phyloP scores from a whole-genome alignment of 1,140 invertebrate genomes.

The Amyelois transitella region DNA sequence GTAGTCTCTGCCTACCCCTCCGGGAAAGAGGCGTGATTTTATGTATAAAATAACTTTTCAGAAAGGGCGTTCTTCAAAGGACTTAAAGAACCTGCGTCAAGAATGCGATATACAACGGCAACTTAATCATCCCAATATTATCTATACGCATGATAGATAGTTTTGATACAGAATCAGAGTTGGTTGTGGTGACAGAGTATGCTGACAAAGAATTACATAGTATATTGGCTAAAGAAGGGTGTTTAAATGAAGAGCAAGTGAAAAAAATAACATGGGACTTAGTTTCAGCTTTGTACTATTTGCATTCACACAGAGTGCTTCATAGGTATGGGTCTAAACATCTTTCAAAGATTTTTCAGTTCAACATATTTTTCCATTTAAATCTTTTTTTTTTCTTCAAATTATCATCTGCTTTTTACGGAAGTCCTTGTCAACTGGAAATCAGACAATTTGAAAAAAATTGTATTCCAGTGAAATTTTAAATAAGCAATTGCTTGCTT shows the following conservation, averaged over 20 bases:
- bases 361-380: no score
- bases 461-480: background rate
- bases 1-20: no score
- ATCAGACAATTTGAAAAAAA: no score
- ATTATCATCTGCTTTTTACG: no score
- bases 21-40: no score
- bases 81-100: constrained; percentile 87
- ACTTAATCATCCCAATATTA: constrained; percentile 95
- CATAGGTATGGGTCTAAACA: constrained; percentile 85
- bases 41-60: no score
- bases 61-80: constrained; percentile 84
- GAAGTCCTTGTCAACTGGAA: no score
- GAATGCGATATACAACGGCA: constrained; percentile 95
- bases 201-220: constrained; percentile 91
- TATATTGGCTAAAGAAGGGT: constrained; percentile 86
- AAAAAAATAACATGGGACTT: constrained; percentile 90
- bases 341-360: no score
- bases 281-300: constrained; percentile 94
- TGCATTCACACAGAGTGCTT: constrained; percentile 93
- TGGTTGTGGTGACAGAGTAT: constrained; percentile 95
- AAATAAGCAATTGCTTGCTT: no score
- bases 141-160: constrained; percentile 95
- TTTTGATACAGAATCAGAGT: constrained; percentile 93
- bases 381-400: no score
- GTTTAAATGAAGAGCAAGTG: constrained; percentile 83